phyloP scores from a whole-genome alignment of 2,888 invertebrate genomes.

The Agonopterix alstromeriana region DNA sequence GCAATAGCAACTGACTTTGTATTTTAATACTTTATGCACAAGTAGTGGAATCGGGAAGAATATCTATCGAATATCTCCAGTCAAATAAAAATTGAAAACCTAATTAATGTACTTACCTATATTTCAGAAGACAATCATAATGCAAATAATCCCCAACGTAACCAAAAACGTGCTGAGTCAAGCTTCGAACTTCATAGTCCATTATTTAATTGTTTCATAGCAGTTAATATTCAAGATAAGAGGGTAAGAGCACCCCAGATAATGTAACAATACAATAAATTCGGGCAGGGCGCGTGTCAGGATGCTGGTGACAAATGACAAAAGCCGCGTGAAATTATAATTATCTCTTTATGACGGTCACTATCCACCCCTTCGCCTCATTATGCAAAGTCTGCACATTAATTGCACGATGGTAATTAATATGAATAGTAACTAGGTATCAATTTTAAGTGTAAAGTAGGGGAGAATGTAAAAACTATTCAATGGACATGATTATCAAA shows the following conservation, averaged over 20 bases:
- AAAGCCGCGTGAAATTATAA: constrained; percentile 69
- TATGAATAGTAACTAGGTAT: neutral
- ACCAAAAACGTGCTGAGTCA: too few relatives aligned
- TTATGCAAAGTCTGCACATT: constrained; percentile 59
- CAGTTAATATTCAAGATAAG: constrained; percentile 49
- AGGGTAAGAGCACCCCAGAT: constrained; percentile 56
- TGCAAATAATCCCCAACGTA: too few relatives aligned
- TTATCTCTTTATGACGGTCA: constrained; percentile 55
- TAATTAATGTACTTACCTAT: too few relatives aligned
- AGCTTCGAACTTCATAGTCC: constrained; percentile 9
- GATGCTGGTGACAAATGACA: constrained; percentile 75
- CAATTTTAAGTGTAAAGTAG: neutral
- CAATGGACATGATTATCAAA: neutral
- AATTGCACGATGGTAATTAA: constrained; percentile 5
- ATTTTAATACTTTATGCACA: too few relatives aligned
- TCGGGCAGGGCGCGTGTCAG: constrained; percentile 62
- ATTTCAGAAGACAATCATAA: too few relatives aligned
- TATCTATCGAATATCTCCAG: too few relatives aligned
- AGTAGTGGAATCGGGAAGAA: too few relatives aligned
- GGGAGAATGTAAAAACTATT: too few relatives aligned
- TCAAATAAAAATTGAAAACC: too few relatives aligned
- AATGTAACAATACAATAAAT: constrained; percentile 64
- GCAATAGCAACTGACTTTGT: too few relatives aligned
- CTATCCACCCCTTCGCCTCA: constrained; percentile 48
- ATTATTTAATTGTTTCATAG: constrained; percentile 52